Base-by-base conservation (phyloP, 2,888 invertebrate genomes). In the Cataglyphis livida region DNA sequence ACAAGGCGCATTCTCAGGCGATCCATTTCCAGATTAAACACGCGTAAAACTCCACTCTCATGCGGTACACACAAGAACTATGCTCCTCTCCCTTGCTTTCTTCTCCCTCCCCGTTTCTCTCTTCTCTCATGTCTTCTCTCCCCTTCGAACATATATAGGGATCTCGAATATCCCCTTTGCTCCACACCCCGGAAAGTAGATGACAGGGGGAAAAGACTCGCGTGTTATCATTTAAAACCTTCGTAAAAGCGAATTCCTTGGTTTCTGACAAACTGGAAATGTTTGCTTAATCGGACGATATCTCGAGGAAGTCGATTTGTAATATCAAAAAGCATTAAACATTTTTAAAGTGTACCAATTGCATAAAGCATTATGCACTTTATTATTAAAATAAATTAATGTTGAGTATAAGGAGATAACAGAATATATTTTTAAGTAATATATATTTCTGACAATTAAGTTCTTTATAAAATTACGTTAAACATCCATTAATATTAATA, bases 21-120 rank as follows among this genome's bases (percentile, higher is more conserved):
- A 93, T 94, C 94, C 93, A 94, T 94, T 94, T 94, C 92, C 91
- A 94, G 93, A 93, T 94, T 94, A 94, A 94, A 94, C 91, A 93
- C 92, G 92, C 93, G 92, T 93, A 92, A 93, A 93, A 93, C 92
- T 92, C 90, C 85, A 88, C 92, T 92, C 91, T 89, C 87, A 86
- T 89, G 83, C 88, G 88, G 89, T 89, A 86, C 89, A 91, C 84
- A 91, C 88, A 90, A 89, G 88, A 91, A 90, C 86, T 81, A 79
- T 78, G 71, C 71, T 83, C 83, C 85, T 85, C 83, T 71, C 41
- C 87, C 84, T 86, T 84, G 82, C 88, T 83, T 51, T 68, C 71
- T 61, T 78, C 64, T 44, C 75, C 78, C 75, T 66, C 81, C 48
- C 54, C 76, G 83, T 71, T 83, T 81, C 61, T 28, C 65, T 66